These are phyloP conservation scores for Turdus rufiventris DNA, from an alignment of 2,113 vertebrate genomes.

Conservation along the genomic window DNA sequence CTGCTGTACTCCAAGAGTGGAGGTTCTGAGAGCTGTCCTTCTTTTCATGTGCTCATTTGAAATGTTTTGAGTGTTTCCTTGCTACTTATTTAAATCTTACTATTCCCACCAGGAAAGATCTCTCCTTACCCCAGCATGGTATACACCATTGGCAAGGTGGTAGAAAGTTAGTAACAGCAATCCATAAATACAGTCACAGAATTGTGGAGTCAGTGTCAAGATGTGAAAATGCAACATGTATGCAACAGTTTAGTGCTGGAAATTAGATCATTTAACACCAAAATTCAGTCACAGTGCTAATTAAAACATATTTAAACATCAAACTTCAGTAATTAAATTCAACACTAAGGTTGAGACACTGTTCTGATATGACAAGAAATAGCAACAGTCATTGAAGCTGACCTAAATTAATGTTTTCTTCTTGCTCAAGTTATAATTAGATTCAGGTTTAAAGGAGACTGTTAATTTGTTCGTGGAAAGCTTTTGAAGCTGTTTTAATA, in stretches of 20 bases:
- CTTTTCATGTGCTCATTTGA: not conserved
- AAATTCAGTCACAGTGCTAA: not conserved
- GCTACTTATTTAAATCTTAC: not conserved
- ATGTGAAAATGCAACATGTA: not conserved
- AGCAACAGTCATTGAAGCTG: not conserved
- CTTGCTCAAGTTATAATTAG: not conserved
- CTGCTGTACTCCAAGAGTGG: not conserved
- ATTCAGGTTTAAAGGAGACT: not conserved
- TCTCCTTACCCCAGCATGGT: not conserved
- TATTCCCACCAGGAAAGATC: not conserved
- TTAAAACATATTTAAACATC: constrained; percentile 13
- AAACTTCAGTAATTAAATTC: constrained; percentile 33
- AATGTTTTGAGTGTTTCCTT: not conserved
- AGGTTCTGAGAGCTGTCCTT: not conserved
- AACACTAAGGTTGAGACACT: not conserved
- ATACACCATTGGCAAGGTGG: not conserved
- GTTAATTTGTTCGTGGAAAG: not conserved
- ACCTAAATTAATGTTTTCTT: constrained; percentile 24
- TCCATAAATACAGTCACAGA: not conserved
- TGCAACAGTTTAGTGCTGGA: constrained; percentile 6
- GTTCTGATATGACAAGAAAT: not conserved
- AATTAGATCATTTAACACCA: not conserved
- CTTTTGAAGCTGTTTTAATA: not conserved
- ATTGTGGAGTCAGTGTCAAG: not conserved
- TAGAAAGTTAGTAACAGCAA: not conserved